phyloP scores from a whole-genome alignment of 1,140 invertebrate genomes.

The Heterodera carotae region DNA sequence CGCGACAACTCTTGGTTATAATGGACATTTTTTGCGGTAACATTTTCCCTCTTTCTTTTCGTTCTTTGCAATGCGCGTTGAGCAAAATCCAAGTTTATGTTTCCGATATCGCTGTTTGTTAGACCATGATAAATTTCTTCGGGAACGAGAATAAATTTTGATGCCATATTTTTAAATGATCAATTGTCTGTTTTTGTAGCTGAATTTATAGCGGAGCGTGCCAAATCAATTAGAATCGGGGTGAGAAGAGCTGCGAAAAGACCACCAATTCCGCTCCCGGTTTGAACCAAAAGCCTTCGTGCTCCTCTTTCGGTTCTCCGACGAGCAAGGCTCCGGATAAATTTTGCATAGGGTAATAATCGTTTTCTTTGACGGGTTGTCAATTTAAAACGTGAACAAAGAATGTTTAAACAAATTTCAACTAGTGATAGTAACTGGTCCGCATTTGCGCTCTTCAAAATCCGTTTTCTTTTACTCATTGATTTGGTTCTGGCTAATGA shows the following conservation, averaged over 20 bases:
- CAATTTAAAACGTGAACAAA: slow-evolving; percentile 21
- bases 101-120: not conserved
- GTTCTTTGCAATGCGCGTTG: not conserved
- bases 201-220: not conserved
- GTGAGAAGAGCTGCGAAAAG: slow-evolving; percentile 15
- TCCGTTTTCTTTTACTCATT: not conserved
- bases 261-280: slow-evolving; percentile 6
- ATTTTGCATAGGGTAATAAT: slow-evolving; percentile 23
- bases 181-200: not conserved
- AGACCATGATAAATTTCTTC: slow-evolving; percentile 31
- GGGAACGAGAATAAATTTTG: slow-evolving; percentile 30
- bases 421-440: slow-evolving; percentile 21
- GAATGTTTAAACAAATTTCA: slow-evolving; percentile 36
- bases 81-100: slow-evolving; percentile 2
- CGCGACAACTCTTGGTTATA: slow-evolving; percentile 6
- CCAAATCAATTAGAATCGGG: slow-evolving; percentile 25
- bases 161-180: slow-evolving; percentile 17
- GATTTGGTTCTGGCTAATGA: slow-evolving; percentile 15
- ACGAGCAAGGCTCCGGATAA: slow-evolving; percentile 26
- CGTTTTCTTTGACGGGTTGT: slow-evolving; percentile 29
- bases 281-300: not conserved
- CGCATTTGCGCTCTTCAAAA: not conserved
- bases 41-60: not conserved
- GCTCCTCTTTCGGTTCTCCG: slow-evolving; percentile 30
- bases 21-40: slow-evolving; percentile 11